Conservation (phyloP, 2,113 vertebrate genomes). For the Notarius quadriscutis region DNA sequence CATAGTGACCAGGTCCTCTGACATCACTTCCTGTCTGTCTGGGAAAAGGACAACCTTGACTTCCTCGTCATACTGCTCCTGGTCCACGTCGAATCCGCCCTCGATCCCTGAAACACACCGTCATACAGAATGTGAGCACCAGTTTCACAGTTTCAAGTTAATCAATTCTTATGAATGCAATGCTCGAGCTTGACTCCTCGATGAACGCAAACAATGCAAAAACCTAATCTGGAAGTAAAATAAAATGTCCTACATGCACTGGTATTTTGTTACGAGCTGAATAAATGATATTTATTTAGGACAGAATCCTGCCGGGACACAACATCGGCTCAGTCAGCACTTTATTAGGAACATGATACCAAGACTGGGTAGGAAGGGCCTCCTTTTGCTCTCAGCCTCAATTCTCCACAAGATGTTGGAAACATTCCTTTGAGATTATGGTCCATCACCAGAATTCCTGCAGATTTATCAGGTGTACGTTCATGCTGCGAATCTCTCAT, state of each 20-base stretch:
- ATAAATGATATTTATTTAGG: not conserved
- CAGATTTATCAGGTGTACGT: not conserved
- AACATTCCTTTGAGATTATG: not conserved
- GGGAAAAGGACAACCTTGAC: constrained; percentile 95
- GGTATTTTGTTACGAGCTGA: not conserved
- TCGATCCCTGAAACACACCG: constrained; percentile 82
- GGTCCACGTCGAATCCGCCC: constrained; percentile 96
- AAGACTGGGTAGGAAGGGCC: not conserved
- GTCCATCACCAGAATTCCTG: not conserved
- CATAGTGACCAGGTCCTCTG: constrained; percentile 83
- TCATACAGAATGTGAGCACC: not conserved
- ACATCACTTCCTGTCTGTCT: constrained; percentile 88
- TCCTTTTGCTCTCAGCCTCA: not conserved
- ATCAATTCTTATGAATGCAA: not conserved
- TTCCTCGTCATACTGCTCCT: constrained; percentile 91
- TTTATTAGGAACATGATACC: not conserved
- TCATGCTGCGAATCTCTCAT: not conserved
- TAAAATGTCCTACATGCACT: not conserved
- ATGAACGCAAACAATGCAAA: not conserved
- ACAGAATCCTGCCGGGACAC: not conserved
- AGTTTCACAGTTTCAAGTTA: not conserved
- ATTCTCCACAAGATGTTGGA: not conserved
- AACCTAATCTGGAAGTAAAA: not conserved
- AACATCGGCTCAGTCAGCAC: not conserved
- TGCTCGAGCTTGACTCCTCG: not conserved